A percentile compares a stretch with the other conserved stretches of the same genome.
Evolutionary conservation across 2,888 invertebrate genomes (phyloP).

Genomic region (Cactoblastis cactorum): DNA sequence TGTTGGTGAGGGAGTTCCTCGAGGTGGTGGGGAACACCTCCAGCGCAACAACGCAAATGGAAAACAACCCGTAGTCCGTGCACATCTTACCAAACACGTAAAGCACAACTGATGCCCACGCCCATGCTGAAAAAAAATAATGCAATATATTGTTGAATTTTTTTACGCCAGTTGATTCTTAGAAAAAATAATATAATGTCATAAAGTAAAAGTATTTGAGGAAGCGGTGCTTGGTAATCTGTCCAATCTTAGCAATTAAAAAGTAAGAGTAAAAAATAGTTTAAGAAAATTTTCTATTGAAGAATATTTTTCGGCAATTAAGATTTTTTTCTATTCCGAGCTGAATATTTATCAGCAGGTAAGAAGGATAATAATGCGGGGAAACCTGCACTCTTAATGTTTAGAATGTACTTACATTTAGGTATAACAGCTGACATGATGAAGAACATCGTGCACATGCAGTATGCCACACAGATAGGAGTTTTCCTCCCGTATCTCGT

Average conservation of each 20-base stretch:
- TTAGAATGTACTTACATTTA: conserved; percentile 52
- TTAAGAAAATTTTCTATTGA: too few relatives aligned
- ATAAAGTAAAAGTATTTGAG: too few relatives aligned
- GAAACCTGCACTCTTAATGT: too few relatives aligned
- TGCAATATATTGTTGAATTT: neutral
- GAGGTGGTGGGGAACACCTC: conserved; percentile 85
- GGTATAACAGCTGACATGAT: conserved; percentile 77
- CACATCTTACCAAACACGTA: conserved; percentile 83
- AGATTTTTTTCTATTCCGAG: too few relatives aligned
- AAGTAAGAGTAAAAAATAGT: too few relatives aligned
- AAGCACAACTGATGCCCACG: conserved; percentile 64
- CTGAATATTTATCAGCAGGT: too few relatives aligned
- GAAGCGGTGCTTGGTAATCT: too few relatives aligned
- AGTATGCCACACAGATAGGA: conserved; percentile 63
- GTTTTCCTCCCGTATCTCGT: conserved; percentile 80
- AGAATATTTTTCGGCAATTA: too few relatives aligned
- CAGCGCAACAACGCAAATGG: conserved; percentile 82
- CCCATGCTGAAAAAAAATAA: conserved; percentile 42
- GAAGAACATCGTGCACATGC: conserved; percentile 72
- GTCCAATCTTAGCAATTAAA: too few relatives aligned
- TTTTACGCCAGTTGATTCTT: too few relatives aligned
- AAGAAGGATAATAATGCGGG: too few relatives aligned
- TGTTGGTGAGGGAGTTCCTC: conserved; percentile 82
- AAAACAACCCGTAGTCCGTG: conserved; percentile 82
- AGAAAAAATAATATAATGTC: too few relatives aligned